Percentiles rank a stretch among this genome's conserved stretches.
Evolutionary conservation across 2,888 invertebrate species (phyloP).

Genomic region (Leptodirus hochenwartii): DNA sequence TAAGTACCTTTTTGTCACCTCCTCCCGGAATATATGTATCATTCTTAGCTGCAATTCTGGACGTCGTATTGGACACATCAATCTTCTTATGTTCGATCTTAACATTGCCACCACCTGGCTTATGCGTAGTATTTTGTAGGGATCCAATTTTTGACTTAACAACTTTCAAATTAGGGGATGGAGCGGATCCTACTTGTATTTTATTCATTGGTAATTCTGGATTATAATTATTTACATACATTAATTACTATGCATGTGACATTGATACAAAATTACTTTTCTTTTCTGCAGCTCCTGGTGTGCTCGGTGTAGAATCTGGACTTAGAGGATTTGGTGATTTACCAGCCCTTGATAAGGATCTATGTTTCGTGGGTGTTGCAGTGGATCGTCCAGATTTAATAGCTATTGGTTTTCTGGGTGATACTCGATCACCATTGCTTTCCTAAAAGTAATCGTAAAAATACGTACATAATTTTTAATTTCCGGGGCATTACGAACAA

Average conservation of each 20-base stretch:
- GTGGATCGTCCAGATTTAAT: slow-evolving; percentile 27
- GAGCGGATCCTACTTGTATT: slow-evolving; percentile 78
- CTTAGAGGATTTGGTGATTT: slow-evolving; percentile 43
- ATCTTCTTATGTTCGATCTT: slow-evolving; percentile 78
- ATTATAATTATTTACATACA: slow-evolving; percentile 2
- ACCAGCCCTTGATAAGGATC: slow-evolving; percentile 26
- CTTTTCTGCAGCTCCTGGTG: slow-evolving; percentile 36
- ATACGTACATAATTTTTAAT: background rate
- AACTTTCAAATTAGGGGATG: slow-evolving; percentile 80
- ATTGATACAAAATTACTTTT: slow-evolving; percentile 41
- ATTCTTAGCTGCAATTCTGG: slow-evolving; percentile 82
- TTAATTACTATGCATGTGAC: no score
- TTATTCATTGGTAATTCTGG: slow-evolving; percentile 83
- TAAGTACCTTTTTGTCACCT: slow-evolving; percentile 77
- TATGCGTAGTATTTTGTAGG: slow-evolving; percentile 73
- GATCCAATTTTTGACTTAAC: slow-evolving; percentile 89
- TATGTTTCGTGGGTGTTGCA: slow-evolving; percentile 24
- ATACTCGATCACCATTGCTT: slow-evolving; percentile 52
- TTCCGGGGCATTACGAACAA: slow-evolving; percentile 4
- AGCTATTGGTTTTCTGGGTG: slow-evolving; percentile 51
- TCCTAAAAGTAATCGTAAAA: slow-evolving; percentile 16
- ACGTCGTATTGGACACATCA: slow-evolving; percentile 64
- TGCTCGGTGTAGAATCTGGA: slow-evolving; percentile 41
- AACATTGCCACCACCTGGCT: slow-evolving; percentile 74
- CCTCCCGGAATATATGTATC: slow-evolving; percentile 74